Conservation (phyloP, 2,113 vertebrate species). For the Hypocryptadius cinnamomeus region DNA sequence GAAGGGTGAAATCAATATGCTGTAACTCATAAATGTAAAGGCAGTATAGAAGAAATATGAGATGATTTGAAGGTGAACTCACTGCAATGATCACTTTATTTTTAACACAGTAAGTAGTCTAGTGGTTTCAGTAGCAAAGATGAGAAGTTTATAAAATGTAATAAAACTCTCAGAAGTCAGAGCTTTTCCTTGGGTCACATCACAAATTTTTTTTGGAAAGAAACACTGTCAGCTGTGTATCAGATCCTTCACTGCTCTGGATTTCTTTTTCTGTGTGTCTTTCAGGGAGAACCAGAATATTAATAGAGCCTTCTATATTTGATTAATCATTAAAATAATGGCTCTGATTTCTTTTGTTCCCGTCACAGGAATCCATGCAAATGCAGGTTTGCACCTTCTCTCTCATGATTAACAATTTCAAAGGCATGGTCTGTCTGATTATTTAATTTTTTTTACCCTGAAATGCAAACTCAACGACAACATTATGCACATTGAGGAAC, state of each 20-base stretch:
- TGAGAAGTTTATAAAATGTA: background rate
- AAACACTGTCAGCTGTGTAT: background rate
- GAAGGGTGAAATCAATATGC: background rate
- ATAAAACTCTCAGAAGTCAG: background rate
- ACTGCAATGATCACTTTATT: background rate
- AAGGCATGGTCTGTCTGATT: background rate
- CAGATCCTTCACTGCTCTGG: background rate
- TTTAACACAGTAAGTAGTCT: background rate
- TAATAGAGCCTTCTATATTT: background rate
- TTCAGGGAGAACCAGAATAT: background rate
- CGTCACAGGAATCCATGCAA: background rate
- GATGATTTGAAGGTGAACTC: conserved; percentile 18
- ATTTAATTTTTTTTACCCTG: background rate
- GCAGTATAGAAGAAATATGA: background rate
- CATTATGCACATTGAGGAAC: background rate
- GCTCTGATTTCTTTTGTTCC: background rate
- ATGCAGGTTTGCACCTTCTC: background rate
- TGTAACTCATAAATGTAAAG: conserved; percentile 6
- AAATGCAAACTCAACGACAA: background rate
- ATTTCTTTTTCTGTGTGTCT: background rate
- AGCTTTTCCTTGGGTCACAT: background rate
- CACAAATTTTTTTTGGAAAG: background rate
- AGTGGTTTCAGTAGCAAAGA: background rate
- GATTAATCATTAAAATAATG: background rate
- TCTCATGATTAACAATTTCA: background rate